Base-by-base conservation (phyloP, 2,113 vertebrate species). In the Panurus biarmicus region DNA sequence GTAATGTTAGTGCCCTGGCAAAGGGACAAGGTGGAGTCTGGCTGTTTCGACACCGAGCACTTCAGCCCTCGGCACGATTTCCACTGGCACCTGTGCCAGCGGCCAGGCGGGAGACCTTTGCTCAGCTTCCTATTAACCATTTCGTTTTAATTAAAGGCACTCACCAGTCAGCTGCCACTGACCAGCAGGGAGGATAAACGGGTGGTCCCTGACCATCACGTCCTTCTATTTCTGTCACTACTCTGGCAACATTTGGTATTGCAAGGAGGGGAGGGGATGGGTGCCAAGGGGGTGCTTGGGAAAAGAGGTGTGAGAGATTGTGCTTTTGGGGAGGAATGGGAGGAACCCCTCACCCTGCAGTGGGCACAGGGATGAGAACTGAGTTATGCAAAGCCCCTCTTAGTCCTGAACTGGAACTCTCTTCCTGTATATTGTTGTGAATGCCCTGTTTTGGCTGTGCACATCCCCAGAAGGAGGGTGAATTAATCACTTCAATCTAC, bases 91-190 rank as follows among this genome's bases (percentile, higher is more conserved):
- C 95, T 90, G 93, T 6, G 8, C 47, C 8, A 1, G 65, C 57
- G 78, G 80, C 76, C 69, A 21, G 76, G 40, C 1, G 1, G 56
- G 76, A 92, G 92, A 95, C 70, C 93, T 97, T 93, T 89, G 73
- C 85, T 93, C 84, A 82, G 90, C 76, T 60, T 79, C 72, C 70
- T 54, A 70, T 82, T 96, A 96, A 95, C 94, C 78, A 66, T 95
- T 96, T 94, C 21, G 36, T 48, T 88, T 87, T 96, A 94, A 94
- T 90, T 85, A 74, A 70, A 69, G 83, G 53, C 42, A 21, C 28
- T 69, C 35, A 6, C 13, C 36, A 14, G 16, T 29, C 72, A 47
- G 48, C 36, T 62, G 70, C 14, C 74, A 22, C 57, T 15, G 62
- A 4, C 24, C 65, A 36, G 70, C 44, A 54, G 71, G 35, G 25